Evolutionary conservation across 2,888 invertebrate genomes (phyloP), one percentile per base, ranked within the genome.

Genomic region (Catocala fraxini): DNA sequence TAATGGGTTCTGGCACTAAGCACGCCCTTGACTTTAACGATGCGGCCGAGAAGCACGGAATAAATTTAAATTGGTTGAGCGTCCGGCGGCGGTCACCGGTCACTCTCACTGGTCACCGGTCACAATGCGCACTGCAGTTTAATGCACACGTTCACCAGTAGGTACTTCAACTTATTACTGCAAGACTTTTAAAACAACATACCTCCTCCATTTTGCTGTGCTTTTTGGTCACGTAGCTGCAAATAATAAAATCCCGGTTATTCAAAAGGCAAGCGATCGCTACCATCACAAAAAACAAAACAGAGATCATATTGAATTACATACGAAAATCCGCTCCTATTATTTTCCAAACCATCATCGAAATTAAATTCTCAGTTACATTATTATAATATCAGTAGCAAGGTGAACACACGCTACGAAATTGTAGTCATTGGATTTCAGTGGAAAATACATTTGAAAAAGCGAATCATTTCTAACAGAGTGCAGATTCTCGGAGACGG

Each of bases 11-110:
- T 83, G 83, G 84, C 81, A 84, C 83, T 84, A 85, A 88, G 83
- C 85, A 86, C 85, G 86, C 87, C 87, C 90, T 89, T 88, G 84
- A 87, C 83, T 89, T 84, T 89, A 90, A 89, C 88, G 88, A 89
- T 83, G 86, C 79, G 80, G 88, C 80, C 77, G 73, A 83, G 79
- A 81, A 82, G 81, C 85, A 85, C 83, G 80, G 83, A 88, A 90
- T 89, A 89, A 89, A 89, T 90, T 90, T 89, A 87, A 90, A 90
- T 89, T 89, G 85, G 82, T 84, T 75, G 75, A 73, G 67, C 67
- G 68, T 68, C 68, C 59, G 69, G 12, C 63, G 63, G 60, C 59
- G 70, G 71, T 71, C 73, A 65, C 63, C 65, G 65, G 56, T 54
- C 65, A 65, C 67, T 66, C 65, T 64, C 62, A n/a, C 51, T 46